Base-by-base conservation (phyloP, 2,888 invertebrate genomes). In the Macrosoma leucophasiata region DNA sequence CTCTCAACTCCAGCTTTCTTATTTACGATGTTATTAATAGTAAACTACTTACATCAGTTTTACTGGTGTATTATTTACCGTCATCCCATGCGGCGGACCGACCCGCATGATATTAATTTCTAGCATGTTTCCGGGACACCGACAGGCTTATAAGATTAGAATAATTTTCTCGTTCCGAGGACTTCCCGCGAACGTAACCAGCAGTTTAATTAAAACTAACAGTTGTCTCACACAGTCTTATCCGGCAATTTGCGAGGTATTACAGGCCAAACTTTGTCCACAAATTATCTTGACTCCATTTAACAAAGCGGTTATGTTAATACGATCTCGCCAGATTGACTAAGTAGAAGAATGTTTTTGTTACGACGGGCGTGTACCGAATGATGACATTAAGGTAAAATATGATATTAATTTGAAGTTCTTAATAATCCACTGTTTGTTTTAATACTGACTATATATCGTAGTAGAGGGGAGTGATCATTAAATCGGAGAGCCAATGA, bases 141-240 rank as follows among this genome's bases (percentile, higher is more conserved):
- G 67, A 72, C 73, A 74, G 70, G 76, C 75, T 75, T 78, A 77
- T 75, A 73, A 77, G 79, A 84, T 84, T 82, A 84, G 77, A 81
- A 84, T 82, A 81, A 82, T 82, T 82, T 75, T 72, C 76, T 73
- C 82, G 71, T 81, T 81, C 70, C 65, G 60, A 73, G 69, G 69
- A 69, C 65, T 75, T 68, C 71, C 74, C 69, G 71, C 76, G 73
- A 76, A 65, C 68, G 65, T 69, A 68, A 79, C 73, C 81, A 76
- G 77, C 77, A 73, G 79, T 82, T 84, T 81, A 84, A 84, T 84
- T 82, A 82, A 84, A 84, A 82, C 82, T 82, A 84, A 81, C 82
- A 82, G 82, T 82, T 82, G 81, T 81, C 82, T 79, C 79, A 76
- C 81, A 78, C 82, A 77, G 82, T 81, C 79, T 81, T 78, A 79